A percentile compares a stretch with the other conserved stretches of the same genome.
Evolutionary conservation across 2,113 vertebrate species (phyloP).

Genomic region (Anguilla rostrata): DNA sequence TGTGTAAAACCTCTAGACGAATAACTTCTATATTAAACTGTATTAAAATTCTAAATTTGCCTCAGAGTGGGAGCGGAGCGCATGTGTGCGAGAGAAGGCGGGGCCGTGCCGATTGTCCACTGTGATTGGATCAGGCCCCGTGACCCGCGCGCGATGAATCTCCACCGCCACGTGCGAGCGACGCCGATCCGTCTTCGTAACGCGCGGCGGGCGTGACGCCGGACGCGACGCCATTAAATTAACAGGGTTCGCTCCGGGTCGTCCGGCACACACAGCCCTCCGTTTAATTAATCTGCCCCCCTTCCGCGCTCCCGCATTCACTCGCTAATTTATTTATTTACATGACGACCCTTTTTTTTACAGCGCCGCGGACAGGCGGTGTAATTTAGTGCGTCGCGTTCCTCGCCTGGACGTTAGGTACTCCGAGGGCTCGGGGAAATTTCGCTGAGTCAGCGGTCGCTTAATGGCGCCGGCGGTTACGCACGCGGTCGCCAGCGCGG

Average conservation of each 20-base stretch:
- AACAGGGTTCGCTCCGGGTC: not conserved
- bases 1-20: too few relatives aligned
- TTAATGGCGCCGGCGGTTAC: conserved; percentile 65
- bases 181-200: not conserved
- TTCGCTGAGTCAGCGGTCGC: conserved; percentile 67
- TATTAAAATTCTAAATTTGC: too few relatives aligned
- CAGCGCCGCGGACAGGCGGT: conserved; percentile 25
- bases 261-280: not conserved
- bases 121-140: not conserved
- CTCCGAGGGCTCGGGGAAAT: conserved; percentile 49
- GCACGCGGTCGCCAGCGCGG: conserved; percentile 60
- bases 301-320: not conserved
- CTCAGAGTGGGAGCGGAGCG: too few relatives aligned
- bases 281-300: not conserved
- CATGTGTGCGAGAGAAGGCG: too few relatives aligned
- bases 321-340: too few relatives aligned
- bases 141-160: not conserved
- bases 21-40: too few relatives aligned
- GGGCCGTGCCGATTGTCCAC: not conserved
- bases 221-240: not conserved
- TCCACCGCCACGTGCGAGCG: not conserved
- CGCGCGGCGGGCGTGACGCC: not conserved
- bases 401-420: conserved; percentile 49
- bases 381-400: conserved; percentile 29
- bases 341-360: not conserved